A percentile compares a stretch with the other conserved stretches of the same genome.
These are phyloP conservation scores for Chydorus sphaericus DNA, from an alignment of 2,888 invertebrate genomes.

Conservation along the genomic window DNA sequence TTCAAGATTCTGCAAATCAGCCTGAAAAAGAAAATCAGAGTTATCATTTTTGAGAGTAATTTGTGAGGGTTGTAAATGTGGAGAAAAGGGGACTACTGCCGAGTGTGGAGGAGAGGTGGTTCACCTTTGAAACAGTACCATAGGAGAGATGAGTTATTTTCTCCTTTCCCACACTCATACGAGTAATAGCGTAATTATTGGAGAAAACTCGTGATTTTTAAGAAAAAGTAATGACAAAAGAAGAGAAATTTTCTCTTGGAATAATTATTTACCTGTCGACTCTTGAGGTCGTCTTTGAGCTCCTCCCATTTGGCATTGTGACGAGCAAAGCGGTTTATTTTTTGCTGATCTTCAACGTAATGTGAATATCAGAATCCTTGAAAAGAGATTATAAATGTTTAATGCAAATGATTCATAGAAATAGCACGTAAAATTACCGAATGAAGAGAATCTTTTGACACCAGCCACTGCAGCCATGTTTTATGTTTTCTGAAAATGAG, in stretches of 20 bases:
- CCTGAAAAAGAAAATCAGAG: constrained; percentile 35
- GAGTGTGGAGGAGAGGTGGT: too few species aligned
- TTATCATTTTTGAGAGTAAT: too few species aligned
- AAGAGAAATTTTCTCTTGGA: too few species aligned
- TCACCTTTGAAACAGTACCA: too few species aligned
- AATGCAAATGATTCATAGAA: not conserved
- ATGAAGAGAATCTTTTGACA: not conserved
- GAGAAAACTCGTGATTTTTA: too few species aligned
- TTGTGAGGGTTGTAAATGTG: too few species aligned
- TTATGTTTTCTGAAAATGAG: not conserved
- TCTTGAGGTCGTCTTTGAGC: constrained; percentile 68
- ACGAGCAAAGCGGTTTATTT: constrained; percentile 91
- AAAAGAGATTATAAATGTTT: constrained; percentile 19
- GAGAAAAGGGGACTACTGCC: too few species aligned
- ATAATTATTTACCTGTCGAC: constrained; percentile 55
- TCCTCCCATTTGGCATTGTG: constrained; percentile 85
- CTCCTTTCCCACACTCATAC: too few species aligned
- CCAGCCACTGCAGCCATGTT: not conserved
- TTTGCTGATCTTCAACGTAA: constrained; percentile 94
- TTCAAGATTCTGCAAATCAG: constrained; percentile 78
- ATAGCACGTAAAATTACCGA: not conserved
- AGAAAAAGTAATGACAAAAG: too few species aligned
- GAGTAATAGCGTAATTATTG: too few species aligned
- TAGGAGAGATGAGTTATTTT: too few species aligned
- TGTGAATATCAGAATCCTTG: constrained; percentile 79